Percentiles rank a stretch among this genome's conserved stretches.
Evolutionary conservation across 2,797 vertebrate species (phyloP).

Genomic region (Spheniscus humboldti): DNA sequence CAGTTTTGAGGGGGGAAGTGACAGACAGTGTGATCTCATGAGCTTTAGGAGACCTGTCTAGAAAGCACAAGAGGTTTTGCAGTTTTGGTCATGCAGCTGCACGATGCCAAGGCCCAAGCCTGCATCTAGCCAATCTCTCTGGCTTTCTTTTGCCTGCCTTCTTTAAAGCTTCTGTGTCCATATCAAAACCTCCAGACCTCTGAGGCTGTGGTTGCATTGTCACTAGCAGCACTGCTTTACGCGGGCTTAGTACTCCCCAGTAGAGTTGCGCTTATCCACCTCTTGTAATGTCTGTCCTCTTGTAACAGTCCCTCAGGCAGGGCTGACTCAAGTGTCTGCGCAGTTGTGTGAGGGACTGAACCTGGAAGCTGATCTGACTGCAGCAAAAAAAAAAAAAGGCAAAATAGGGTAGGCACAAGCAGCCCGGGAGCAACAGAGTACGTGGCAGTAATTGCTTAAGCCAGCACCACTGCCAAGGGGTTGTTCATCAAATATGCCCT

Average conservation of each 20-base stretch:
- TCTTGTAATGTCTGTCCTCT: background rate
- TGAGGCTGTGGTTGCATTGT: background rate
- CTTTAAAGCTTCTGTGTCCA: background rate
- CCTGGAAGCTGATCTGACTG: background rate
- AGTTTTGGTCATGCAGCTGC: background rate
- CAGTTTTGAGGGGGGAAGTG: fast-evolving
- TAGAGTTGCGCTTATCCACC: background rate
- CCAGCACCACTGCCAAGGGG: background rate
- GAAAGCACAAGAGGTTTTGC: background rate
- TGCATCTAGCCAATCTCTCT: background rate
- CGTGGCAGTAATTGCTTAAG: background rate
- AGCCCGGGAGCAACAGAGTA: background rate
- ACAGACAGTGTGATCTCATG: background rate
- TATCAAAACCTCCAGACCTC: background rate
- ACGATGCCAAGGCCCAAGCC: background rate
- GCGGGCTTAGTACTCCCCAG: background rate
- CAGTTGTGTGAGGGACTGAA: background rate
- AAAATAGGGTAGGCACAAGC: background rate
- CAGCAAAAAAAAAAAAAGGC: background rate
- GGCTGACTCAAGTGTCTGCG: background rate
- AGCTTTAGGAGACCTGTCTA: background rate
- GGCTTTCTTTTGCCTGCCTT: background rate
- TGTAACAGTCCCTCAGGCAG: background rate
- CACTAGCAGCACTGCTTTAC: background rate
- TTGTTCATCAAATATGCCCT: background rate